Conservation (phyloP, 2,888 invertebrate genomes). For the Amorpha juglandis region DNA sequence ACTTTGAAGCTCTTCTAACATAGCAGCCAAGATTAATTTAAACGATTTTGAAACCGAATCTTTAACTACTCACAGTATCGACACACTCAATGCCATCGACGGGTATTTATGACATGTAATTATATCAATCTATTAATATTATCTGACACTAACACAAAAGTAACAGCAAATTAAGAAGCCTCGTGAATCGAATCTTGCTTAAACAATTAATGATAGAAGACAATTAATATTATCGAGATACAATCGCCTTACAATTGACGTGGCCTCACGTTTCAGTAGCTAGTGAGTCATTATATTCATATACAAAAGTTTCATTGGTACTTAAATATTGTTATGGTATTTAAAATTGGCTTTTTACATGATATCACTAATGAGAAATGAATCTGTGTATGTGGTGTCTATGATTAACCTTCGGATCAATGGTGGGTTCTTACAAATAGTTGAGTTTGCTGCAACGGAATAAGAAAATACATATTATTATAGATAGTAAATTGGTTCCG, state of each 20-base stretch:
- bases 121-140: constrained; percentile 58
- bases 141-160: constrained; percentile 46
- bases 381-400: too few relatives aligned
- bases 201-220: constrained; percentile 59
- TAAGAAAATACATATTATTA: too few relatives aligned
- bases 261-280: constrained; percentile 6
- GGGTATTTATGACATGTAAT: constrained; percentile 40
- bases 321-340: background rate
- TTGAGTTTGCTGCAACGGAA: too few relatives aligned
- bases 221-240: constrained; percentile 62
- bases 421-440: too few relatives aligned
- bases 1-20: background rate
- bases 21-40: background rate
- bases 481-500: too few relatives aligned
- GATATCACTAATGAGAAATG: too few relatives aligned
- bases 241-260: constrained; percentile 32
- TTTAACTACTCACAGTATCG: constrained; percentile 10
- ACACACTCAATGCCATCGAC: constrained; percentile 10
- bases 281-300: background rate
- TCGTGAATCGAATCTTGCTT: constrained; percentile 44
- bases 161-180: constrained; percentile 56
- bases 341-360: too few relatives aligned
- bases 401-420: too few relatives aligned
- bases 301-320: background rate
- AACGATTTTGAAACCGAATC: background rate